A percentile compares a stretch with the other conserved stretches of the same genome.
Evolutionary conservation across 1,140 invertebrate species (phyloP).

Genomic region (Wiebesia pumilae): DNA sequence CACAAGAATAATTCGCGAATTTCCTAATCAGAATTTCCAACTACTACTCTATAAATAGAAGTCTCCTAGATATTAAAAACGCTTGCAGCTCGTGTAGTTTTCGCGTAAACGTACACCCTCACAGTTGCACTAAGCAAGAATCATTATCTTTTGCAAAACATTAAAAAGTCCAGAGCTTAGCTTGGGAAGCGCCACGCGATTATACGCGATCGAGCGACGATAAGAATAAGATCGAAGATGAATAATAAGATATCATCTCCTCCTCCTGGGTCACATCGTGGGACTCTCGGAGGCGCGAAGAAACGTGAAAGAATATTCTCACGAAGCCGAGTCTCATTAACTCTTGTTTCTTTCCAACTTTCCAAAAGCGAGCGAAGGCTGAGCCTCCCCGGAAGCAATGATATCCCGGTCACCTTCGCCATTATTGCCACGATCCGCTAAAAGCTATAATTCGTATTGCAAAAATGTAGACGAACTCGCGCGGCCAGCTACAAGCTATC

Average conservation of each 20-base stretch:
- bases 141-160: background rate
- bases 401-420: conserved; percentile 57
- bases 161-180: background rate
- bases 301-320: conserved; percentile 55
- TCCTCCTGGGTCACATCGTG: background rate
- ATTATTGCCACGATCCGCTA: background rate
- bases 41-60: background rate
- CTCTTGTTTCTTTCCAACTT: conserved; percentile 18
- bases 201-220: too few species aligned
- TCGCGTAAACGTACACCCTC: background rate
- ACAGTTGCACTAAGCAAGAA: background rate
- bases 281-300: conserved; percentile 42
- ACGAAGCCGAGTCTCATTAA: conserved; percentile 49
- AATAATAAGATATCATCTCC: background rate
- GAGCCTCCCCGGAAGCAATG: conserved; percentile 55
- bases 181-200: background rate
- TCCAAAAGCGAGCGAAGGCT: conserved; percentile 47
- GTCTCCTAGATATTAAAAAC: background rate
- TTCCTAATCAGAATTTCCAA: background rate
- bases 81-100: background rate
- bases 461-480: conserved; percentile 25
- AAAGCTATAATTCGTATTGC: conserved; percentile 43
- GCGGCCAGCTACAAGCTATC: conserved; percentile 40
- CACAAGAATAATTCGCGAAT: background rate
- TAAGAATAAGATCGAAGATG: background rate